These are phyloP conservation scores for Cylas formicarius DNA, from an alignment of 1,140 invertebrate genomes.

Conservation along the genomic window DNA sequence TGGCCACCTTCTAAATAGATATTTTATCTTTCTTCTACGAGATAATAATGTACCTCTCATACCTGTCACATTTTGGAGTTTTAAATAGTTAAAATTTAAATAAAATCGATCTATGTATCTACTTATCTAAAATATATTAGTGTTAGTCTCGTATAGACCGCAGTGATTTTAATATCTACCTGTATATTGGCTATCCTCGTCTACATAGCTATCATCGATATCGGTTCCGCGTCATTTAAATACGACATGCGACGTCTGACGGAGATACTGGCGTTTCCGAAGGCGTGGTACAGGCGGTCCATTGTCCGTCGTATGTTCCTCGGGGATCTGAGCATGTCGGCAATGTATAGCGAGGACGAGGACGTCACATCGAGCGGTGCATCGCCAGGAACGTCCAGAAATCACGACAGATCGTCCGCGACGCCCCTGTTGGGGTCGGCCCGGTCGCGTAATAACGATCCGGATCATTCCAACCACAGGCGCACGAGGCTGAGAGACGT, in stretches of 20 bases:
- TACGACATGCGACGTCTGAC: slow-evolving; percentile 97
- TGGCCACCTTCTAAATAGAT: too few relatives aligned
- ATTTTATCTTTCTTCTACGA: too few relatives aligned
- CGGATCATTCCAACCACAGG: slow-evolving; percentile 43
- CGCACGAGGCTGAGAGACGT: slow-evolving; percentile 50
- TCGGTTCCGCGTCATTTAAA: slow-evolving; percentile 96
- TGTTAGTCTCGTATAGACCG: too few relatives aligned
- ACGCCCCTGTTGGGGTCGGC: slow-evolving; percentile 18
- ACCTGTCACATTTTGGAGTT: too few relatives aligned
- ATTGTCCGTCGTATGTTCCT: slow-evolving; percentile 89
- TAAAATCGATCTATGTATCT: too few relatives aligned
- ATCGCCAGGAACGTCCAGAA: slow-evolving; percentile 29
- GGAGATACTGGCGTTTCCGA: slow-evolving; percentile 95
- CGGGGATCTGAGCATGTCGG: slow-evolving; percentile 69
- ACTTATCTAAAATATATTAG: too few relatives aligned
- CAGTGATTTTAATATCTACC: too few relatives aligned
- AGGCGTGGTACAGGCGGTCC: slow-evolving; percentile 93
- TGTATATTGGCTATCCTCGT: not conserved
- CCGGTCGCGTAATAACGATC: too few relatives aligned
- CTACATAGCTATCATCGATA: slow-evolving; percentile 77
- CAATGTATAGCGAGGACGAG: slow-evolving; percentile 35
- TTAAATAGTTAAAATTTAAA: too few relatives aligned
- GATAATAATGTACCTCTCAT: too few relatives aligned
- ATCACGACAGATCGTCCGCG: slow-evolving; percentile 23
- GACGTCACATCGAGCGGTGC: slow-evolving; percentile 22